Percentiles rank a stretch among this genome's conserved stretches.
These are phyloP conservation scores for Ophion ellenae DNA, from an alignment of 2,888 invertebrate genomes.

Conservation along the genomic window DNA sequence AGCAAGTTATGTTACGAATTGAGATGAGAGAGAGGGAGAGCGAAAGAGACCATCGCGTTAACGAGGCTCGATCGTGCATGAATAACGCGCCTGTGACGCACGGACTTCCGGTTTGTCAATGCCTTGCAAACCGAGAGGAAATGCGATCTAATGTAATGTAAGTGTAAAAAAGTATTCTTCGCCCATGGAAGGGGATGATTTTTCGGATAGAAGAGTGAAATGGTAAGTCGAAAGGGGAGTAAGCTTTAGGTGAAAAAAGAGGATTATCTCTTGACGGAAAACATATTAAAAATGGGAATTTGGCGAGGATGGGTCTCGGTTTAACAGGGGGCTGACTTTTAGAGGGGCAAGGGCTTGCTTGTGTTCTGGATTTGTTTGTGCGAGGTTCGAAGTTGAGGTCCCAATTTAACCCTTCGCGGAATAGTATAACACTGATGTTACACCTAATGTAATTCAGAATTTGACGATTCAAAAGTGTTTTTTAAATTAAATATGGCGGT, in stretches of 20 bases:
- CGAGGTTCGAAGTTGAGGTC: too few species aligned
- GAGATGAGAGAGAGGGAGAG: slow-evolving; percentile 22
- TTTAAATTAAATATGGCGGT: too few species aligned
- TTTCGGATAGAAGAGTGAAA: too few species aligned
- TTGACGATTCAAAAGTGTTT: too few species aligned
- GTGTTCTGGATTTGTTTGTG: too few species aligned
- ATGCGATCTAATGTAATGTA: background rate
- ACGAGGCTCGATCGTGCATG: slow-evolving; percentile 23
- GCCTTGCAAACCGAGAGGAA: background rate
- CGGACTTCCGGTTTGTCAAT: slow-evolving; percentile 31
- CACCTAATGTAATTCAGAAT: too few species aligned
- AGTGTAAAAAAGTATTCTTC: background rate
- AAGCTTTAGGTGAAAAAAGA: background rate
- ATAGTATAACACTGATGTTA: too few species aligned
- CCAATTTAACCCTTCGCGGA: too few species aligned
- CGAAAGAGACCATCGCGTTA: slow-evolving; percentile 15
- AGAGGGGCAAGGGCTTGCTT: too few species aligned
- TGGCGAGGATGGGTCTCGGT: background rate
- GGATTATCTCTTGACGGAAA: background rate
- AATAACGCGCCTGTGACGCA: slow-evolving; percentile 17
- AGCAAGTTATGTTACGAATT: slow-evolving; percentile 21
- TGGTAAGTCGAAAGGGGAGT: background rate
- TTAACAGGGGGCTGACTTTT: background rate
- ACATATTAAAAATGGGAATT: too few species aligned
- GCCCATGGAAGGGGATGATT: too few species aligned